A percentile compares a stretch with the other conserved stretches of the same genome.
Conservation (phyloP, 2,888 invertebrate genomes). For the Mesorhabditis spiculigera region DNA sequence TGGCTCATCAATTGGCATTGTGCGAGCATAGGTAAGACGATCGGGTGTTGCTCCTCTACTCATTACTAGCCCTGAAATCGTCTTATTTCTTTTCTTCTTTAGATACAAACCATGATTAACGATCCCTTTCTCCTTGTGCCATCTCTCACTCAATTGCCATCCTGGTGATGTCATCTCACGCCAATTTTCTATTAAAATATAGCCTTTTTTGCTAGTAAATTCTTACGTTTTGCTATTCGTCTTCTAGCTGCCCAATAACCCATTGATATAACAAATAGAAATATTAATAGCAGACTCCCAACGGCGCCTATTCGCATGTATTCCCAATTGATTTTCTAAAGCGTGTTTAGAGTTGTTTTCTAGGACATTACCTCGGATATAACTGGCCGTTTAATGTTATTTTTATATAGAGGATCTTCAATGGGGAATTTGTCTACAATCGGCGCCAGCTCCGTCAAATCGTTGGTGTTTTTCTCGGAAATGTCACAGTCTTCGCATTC, state of each 20-base stretch:
- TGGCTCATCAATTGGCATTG: not conserved
- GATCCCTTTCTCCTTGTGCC: not conserved
- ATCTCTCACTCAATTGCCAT: not conserved
- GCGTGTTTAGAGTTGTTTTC: too few species aligned
- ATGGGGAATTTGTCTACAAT: not conserved
- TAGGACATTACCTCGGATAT: too few species aligned
- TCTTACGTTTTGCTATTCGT: too few species aligned
- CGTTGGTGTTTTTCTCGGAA: not conserved
- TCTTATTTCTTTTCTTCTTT: not conserved
- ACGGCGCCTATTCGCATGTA: too few species aligned
- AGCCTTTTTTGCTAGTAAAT: too few species aligned
- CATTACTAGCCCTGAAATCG: not conserved
- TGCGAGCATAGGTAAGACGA: not conserved
- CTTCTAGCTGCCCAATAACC: too few species aligned
- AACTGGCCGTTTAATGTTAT: too few species aligned
- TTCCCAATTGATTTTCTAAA: too few species aligned
- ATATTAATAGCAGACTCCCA: too few species aligned
- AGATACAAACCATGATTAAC: not conserved
- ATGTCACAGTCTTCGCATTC: not conserved
- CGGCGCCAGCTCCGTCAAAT: not conserved
- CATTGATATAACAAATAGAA: too few species aligned
- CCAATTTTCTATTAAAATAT: not conserved
- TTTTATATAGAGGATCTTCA: not conserved
- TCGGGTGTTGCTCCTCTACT: constrained; percentile 2
- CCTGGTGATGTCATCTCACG: not conserved